Evolutionary conservation across 2,113 vertebrate genomes (phyloP).

Genomic region (Formicarius rufipectus): DNA sequence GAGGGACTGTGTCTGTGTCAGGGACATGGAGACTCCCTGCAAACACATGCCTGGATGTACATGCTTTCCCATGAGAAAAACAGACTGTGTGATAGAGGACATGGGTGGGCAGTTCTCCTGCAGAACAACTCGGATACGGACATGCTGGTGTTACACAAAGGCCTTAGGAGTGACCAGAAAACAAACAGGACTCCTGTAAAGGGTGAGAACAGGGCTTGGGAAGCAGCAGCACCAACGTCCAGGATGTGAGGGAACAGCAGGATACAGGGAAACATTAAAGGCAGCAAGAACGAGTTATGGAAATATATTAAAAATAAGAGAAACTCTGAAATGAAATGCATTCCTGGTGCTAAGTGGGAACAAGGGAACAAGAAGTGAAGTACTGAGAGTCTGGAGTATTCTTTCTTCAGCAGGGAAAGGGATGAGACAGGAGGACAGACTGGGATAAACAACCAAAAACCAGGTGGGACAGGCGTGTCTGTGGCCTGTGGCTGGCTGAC

Average conservation of each 20-base stretch:
- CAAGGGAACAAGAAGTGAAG: not conserved
- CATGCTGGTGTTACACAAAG: not conserved
- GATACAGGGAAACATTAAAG: not conserved
- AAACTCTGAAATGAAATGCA: not conserved
- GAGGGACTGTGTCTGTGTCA: accelerated
- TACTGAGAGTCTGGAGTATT: not conserved
- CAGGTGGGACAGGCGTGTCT: not conserved
- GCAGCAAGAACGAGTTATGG: conserved; percentile 21
- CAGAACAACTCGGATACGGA: accelerated
- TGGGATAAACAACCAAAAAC: accelerated
- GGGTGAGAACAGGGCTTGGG: not conserved
- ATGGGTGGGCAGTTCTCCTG: not conserved
- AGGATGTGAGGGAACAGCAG: not conserved
- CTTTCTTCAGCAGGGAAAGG: not conserved
- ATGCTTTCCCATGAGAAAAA: accelerated
- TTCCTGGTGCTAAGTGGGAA: not conserved
- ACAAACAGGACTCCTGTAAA: not conserved
- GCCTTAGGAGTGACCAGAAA: not conserved
- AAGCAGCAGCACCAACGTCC: not conserved
- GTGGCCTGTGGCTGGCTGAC: not conserved
- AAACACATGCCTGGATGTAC: accelerated
- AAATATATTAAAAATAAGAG: conserved; percentile 24
- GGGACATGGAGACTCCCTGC: not conserved
- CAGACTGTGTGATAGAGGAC: accelerated
- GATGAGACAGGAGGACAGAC: not conserved